These are phyloP conservation scores for Pseudococcus jackbeardsleyi DNA, from an alignment of 2,888 invertebrate species.

Conservation along the genomic window DNA sequence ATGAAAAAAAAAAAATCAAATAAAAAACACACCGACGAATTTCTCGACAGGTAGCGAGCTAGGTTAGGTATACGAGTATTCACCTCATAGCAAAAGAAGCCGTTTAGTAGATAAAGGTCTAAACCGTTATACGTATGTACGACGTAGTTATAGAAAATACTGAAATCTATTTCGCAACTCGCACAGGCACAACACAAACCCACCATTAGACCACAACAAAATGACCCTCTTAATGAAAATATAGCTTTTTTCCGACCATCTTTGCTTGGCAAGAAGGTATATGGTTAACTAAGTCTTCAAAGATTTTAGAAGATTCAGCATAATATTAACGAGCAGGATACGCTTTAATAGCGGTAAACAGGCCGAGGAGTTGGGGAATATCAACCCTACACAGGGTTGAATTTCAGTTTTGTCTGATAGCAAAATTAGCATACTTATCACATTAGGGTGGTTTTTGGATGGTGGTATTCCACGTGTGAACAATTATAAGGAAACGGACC, in stretches of 20 bases:
- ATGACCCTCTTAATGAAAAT: conserved; percentile 60
- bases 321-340: conserved; percentile 41
- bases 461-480: conserved; percentile 64
- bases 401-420: conserved; percentile 60
- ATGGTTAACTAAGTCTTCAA: conserved; percentile 49
- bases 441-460: conserved; percentile 60
- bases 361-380: conserved; percentile 32
- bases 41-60: not conserved
- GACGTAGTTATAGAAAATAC: not conserved
- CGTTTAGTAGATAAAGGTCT: not conserved
- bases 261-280: conserved; percentile 25
- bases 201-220: conserved; percentile 33
- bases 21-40: not conserved
- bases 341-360: conserved; percentile 56
- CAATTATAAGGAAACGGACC: conserved; percentile 64
- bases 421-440: conserved; percentile 64
- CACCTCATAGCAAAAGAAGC: not conserved
- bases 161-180: conserved; percentile 7
- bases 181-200: not conserved
- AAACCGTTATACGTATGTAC: not conserved
- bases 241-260: conserved; percentile 14
- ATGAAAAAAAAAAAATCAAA: not conserved
- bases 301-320: conserved; percentile 60
- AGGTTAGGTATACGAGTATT: not conserved
- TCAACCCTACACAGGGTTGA: conserved; percentile 54